Conservation (phyloP, 2,888 invertebrate species). For the Andrena haemorrhoa region DNA sequence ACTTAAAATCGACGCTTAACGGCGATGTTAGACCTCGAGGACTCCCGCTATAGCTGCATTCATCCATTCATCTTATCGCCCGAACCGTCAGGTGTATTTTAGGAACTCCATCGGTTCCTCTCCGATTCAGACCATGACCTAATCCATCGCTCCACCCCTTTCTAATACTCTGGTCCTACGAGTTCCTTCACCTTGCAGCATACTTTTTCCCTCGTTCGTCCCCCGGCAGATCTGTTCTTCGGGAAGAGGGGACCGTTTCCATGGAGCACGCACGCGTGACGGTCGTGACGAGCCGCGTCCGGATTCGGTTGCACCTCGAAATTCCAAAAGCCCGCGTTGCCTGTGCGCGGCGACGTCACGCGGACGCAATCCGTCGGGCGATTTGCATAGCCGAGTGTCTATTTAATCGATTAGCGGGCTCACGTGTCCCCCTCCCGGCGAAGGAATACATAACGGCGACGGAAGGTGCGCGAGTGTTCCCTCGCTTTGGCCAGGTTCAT, state of each 20-base stretch:
- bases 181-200: background rate
- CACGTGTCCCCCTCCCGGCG: background rate
- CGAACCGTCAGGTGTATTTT: too few species aligned
- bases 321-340: background rate
- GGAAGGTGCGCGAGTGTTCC: constrained; percentile 43
- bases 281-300: constrained; percentile 24
- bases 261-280: background rate
- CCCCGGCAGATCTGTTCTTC: background rate
- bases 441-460: constrained; percentile 30
- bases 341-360: constrained; percentile 25
- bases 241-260: too few species aligned
- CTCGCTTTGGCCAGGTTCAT: constrained; percentile 48
- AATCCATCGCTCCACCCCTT: background rate
- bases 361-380: constrained; percentile 24
- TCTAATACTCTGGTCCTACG: background rate
- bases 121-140: background rate
- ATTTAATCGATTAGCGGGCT: constrained; percentile 41
- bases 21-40: too few species aligned
- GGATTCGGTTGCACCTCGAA: constrained; percentile 6
- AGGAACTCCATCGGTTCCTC: background rate
- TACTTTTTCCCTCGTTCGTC: background rate
- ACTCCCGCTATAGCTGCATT: too few species aligned
- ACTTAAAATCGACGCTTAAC: too few species aligned
- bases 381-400: constrained; percentile 36
- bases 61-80: too few species aligned